Evolutionary conservation across 2,797 vertebrate species (phyloP), one percentile per base, ranked within the genome.

Genomic region (Myotis myotis): DNA sequence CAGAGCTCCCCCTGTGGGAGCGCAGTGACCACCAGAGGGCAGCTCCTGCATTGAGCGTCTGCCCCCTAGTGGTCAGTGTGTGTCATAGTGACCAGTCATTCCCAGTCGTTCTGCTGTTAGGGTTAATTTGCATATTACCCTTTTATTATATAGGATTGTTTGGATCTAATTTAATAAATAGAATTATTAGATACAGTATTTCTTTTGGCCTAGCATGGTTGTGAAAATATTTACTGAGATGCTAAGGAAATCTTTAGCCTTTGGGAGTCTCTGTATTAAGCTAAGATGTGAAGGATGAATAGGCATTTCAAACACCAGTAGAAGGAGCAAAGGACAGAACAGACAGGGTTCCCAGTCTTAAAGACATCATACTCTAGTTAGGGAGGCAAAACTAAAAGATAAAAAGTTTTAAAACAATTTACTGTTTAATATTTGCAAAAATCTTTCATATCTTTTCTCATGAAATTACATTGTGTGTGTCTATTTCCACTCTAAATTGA

Each of bases 391-490:
- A 47, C 36, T 64, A 70, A 74, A 95, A 68, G 55, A 87, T 38
- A 74, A 83, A 57, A 25, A 13, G 17, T 95, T 92, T 89, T 51
- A 49, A 84, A 85, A 86, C 28, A 89, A 90, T 88, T 22, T 30
- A 57, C 57, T n/a, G 12, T 72, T 89, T 86, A 91, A 81, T 74
- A 94, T 36, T 55, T 57, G 28, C 25, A 95, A 75, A 95, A 51
- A 84, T 41, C 68, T 85, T 84, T 76, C 41, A 23, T 41, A 79
- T 51, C 23, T 74, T 88, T 83, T 89, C 78, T 82, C 60, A 49
- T 68, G 20, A 68, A 90, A 84, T 75, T 70, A 19, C 80, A 82
- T 28, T 36, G 33, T 60, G 13, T 33, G 1, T 79, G 22, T 64
- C 41, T 78, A 51, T 38, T 23, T 60, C 41, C 41, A 80, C 30